These are phyloP conservation scores for Capra hircus DNA, from an alignment of 2,113 vertebrate genomes.

Conservation along the genomic window DNA sequence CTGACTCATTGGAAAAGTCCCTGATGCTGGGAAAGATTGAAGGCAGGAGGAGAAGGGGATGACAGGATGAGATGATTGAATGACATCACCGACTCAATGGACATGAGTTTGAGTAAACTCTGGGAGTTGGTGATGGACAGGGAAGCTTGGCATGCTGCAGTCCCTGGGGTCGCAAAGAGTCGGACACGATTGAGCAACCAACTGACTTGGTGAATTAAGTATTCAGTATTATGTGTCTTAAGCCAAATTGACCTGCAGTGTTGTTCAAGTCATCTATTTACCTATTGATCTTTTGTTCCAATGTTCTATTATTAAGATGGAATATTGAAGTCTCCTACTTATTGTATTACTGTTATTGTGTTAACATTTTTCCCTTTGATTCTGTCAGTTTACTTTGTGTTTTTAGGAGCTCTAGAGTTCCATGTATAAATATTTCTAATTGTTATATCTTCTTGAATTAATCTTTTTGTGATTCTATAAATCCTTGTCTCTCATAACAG, in stretches of 20 bases:
- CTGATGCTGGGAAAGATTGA: neutral
- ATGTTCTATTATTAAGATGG: neutral
- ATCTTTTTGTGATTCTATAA: neutral
- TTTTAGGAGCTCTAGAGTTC: neutral
- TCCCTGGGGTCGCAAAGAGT: neutral
- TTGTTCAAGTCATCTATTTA: neutral
- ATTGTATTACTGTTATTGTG: neutral
- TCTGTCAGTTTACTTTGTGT: neutral
- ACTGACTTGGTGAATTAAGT: neutral
- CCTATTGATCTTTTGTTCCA: neutral
- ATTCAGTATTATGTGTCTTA: neutral
- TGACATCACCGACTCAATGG: neutral
- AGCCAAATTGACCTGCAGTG: neutral
- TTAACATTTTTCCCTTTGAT: neutral
- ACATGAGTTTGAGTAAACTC: neutral
- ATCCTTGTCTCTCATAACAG: neutral
- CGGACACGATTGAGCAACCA: fast-evolving
- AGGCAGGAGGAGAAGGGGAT: neutral
- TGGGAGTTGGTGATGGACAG: neutral
- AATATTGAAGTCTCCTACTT: neutral
- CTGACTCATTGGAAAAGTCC: neutral
- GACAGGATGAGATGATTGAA: neutral
- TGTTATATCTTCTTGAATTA: neutral
- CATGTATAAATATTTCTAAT: neutral
- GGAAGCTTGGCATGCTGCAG: fast-evolving